Conservation (phyloP, 92 coral and sea anemone genomes). For the Actinernus sp. region DNA sequence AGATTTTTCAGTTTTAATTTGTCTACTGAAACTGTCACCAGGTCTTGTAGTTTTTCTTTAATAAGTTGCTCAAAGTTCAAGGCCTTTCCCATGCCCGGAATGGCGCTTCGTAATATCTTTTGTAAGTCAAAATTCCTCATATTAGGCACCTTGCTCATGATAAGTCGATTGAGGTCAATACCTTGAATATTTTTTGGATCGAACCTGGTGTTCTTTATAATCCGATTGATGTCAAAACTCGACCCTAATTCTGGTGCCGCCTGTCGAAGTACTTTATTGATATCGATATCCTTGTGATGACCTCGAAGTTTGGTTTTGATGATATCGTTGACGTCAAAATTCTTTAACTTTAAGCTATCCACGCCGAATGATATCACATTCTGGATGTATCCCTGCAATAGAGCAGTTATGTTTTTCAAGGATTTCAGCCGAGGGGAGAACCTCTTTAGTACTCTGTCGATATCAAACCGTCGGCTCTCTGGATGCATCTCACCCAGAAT, state of each 20-base stretch:
- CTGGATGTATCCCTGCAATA: constrained; percentile 2
- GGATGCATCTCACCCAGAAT: constrained; percentile 4
- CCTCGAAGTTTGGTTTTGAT: constrained; percentile 18
- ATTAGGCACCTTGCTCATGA: too few species aligned
- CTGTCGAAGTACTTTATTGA: constrained; percentile 7
- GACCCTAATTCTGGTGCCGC: constrained; percentile 2
- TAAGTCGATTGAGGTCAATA: too few species aligned
- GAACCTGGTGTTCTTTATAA: constrained; percentile 3
- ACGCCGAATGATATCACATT: background rate
- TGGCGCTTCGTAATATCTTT: background rate
- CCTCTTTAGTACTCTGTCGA: constrained; percentile 20
- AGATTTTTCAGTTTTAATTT: background rate
- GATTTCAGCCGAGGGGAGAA: constrained; percentile 8
- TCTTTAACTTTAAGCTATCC: background rate
- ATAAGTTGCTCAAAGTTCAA: constrained; percentile 19
- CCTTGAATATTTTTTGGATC: too few species aligned
- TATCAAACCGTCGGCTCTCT: background rate
- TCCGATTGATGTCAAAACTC: constrained; percentile 9
- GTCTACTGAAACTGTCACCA: constrained; percentile 7
- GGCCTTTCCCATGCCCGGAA: constrained; percentile 6
- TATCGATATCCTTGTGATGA: constrained; percentile 1
- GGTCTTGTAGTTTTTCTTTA: background rate
- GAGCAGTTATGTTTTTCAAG: background rate
- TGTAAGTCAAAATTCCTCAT: background rate
- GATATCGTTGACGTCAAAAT: constrained; percentile 13